Evolutionary conservation across 2,888 invertebrate species (phyloP), one percentile per base, ranked within the genome.

Genomic region (Microplitis manilae): DNA sequence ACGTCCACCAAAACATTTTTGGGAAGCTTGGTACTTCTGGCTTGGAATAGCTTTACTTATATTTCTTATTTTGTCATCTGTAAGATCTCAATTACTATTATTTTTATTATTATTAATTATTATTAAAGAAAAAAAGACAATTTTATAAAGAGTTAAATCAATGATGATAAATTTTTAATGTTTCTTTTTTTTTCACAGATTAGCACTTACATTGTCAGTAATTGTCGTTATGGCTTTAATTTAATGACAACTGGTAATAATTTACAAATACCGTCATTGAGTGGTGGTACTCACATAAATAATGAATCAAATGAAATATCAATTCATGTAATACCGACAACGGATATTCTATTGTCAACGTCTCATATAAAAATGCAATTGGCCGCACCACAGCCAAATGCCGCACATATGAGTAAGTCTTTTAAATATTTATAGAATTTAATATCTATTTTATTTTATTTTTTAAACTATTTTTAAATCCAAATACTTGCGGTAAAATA

Each of bases 21-120:
- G 87, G 87, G 88, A 89, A 79, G 85, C 86, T 59, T 89, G 88
- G 88, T 88, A 88, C 81, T 88, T 88, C 75, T 88, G 88, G 88
- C 82, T 88, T 8, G 87, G 88, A 61, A 76, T 88, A 79, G 87
- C 85, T 13, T 83, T 88, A 38, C 83, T 88, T 41, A 77, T 84
- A 80, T 82, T 87, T 77, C 87, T 87, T 79, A 78, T 87, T 62
- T 79, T 87, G 20, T 86, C 85, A 41, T 87, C 86, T 80, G 88
- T 88, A 72, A 87, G 86, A 81, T 71, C 2, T 68, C 2, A 30
- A 17, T 38, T 71, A 15, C 7, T 61, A 38, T 41, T 39, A 39
- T 15, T 50, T 64, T 15, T 30, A 39, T 60, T 61, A 20, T 38
- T 13, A 60, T 39, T 59, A 17, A 20, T 13, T 17, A 64, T 64